Conservation (phyloP, 2,113 vertebrate species). For the Bubo scandiacus region DNA sequence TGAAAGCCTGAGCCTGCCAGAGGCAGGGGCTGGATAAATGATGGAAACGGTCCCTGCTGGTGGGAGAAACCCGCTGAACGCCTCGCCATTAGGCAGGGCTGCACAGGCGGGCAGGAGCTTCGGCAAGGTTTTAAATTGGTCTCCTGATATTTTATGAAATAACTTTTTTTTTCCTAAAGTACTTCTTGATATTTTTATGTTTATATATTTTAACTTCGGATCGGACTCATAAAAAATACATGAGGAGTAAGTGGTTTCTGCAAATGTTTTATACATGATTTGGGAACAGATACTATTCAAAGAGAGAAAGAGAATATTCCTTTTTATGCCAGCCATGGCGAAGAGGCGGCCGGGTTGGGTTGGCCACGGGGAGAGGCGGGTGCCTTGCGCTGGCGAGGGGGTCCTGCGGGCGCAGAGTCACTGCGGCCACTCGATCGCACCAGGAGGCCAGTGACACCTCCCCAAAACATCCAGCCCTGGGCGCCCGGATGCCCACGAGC, state of each 20-base stretch:
- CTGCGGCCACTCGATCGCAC: neutral
- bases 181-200: constrained; percentile 82
- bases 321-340: neutral
- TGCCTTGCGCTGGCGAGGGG: accelerated
- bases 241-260: constrained; percentile 76
- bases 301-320: neutral
- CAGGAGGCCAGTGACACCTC: accelerated
- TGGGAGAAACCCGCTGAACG: neutral
- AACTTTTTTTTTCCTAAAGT: constrained; percentile 58
- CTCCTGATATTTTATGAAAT: constrained; percentile 74
- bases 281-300: constrained; percentile 54
- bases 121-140: constrained; percentile 20
- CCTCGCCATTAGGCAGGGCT: neutral
- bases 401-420: accelerated
- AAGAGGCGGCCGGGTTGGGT: neutral
- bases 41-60: neutral
- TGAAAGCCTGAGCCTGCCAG: neutral
- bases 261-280: constrained; percentile 82
- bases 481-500: accelerated
- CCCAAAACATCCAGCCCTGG: neutral
- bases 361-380: accelerated
- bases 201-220: constrained; percentile 77
- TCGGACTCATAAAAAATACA: constrained; percentile 79
- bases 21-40: neutral
- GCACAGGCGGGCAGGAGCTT: neutral